phyloP scores from a whole-genome alignment of 2,797 vertebrate genomes.

The Catostomus latipinnis region DNA sequence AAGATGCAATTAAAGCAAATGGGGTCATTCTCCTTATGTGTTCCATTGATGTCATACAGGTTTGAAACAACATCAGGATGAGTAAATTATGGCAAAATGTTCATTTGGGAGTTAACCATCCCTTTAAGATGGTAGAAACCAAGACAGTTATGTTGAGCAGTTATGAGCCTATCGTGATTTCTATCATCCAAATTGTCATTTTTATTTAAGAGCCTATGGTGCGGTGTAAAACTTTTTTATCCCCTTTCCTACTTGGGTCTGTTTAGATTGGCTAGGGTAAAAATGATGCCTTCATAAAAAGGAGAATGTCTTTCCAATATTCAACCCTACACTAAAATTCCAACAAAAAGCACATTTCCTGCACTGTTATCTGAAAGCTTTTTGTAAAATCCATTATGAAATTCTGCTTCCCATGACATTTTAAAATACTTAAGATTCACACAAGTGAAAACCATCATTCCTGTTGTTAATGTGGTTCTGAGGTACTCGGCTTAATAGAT shows the following conservation, averaged over 20 bases:
- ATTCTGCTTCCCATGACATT: neutral
- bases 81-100: neutral
- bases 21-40: too few species aligned
- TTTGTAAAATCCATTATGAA: constrained; percentile 15
- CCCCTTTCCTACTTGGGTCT: neutral
- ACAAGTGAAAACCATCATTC: neutral
- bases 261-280: constrained; percentile 12
- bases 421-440: constrained; percentile 33
- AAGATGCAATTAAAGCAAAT: too few species aligned
- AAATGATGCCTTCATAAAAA: constrained; percentile 5
- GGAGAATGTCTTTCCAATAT: neutral
- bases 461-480: neutral
- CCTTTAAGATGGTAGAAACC: neutral
- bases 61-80: neutral
- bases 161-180: neutral
- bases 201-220: neutral
- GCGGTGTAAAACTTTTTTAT: neutral
- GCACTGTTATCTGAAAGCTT: neutral
- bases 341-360: neutral
- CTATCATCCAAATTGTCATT: neutral
- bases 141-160: neutral
- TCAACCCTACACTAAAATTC: neutral
- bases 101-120: neutral
- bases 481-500: neutral
- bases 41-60: too few species aligned